A percentile compares a stretch with the other conserved stretches of the same genome.
Evolutionary conservation across 2,888 invertebrate genomes (phyloP).

Genomic region (Laothoe populi): DNA sequence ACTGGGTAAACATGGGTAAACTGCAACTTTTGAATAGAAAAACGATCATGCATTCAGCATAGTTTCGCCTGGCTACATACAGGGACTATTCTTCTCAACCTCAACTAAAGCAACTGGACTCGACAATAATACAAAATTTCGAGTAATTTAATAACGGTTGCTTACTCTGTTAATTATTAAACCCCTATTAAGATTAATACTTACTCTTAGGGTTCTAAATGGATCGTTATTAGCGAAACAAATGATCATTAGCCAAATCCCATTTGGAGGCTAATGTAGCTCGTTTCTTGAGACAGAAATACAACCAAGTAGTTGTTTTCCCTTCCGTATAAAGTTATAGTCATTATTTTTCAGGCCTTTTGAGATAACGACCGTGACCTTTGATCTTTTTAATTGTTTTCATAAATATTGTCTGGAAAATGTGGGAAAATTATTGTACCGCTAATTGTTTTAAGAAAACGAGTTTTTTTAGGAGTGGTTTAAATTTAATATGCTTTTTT

Average conservation of each 20-base stretch:
- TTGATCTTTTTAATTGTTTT: not conserved
- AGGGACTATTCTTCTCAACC: too few relatives aligned
- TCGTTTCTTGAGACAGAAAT: conserved; percentile 16
- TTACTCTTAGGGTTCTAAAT: conserved; percentile 20
- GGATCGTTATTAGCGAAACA: conserved; percentile 27
- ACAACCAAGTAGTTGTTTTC: not conserved
- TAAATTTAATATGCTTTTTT: too few relatives aligned
- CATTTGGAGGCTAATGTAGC: conserved; percentile 12
- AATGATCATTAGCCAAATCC: conserved; percentile 26
- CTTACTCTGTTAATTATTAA: not conserved
- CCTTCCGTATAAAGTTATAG: conserved; percentile 8
- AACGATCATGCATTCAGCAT: too few relatives aligned
- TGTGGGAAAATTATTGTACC: not conserved
- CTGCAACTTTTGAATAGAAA: too few relatives aligned
- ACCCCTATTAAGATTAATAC: conserved; percentile 33
- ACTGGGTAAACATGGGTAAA: too few relatives aligned
- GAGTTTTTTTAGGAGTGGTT: not conserved
- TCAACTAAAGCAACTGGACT: too few relatives aligned
- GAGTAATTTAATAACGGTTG: not conserved
- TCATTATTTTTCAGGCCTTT: not conserved
- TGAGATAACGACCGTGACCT: not conserved
- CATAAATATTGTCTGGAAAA: not conserved
- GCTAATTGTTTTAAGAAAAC: not conserved
- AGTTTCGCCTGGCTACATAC: too few relatives aligned
- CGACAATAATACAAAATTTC: not conserved